phyloP scores from a whole-genome alignment of 2,797 vertebrate species.

The Ispidina lecontei region DNA sequence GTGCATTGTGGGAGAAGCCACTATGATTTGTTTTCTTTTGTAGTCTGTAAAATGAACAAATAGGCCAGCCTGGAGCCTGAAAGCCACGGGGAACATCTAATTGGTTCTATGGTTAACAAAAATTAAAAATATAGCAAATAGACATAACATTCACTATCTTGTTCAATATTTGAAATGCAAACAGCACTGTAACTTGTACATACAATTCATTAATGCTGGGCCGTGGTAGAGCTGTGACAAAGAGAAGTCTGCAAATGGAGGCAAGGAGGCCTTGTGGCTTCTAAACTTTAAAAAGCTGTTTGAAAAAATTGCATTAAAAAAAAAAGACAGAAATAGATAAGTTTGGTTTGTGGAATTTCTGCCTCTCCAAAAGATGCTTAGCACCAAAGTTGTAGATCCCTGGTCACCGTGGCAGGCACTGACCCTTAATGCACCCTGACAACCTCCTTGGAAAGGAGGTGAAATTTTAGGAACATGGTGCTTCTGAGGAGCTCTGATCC shows the following conservation, averaged over 20 bases:
- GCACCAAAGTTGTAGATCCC: rapidly evolving
- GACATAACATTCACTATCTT: background rate
- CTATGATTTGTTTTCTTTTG: background rate
- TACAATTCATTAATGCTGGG: background rate
- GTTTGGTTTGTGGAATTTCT: background rate
- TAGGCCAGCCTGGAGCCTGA: background rate
- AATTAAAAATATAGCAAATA: background rate
- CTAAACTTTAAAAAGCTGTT: background rate
- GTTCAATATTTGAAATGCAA: background rate
- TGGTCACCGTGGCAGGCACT: background rate
- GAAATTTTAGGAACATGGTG: background rate
- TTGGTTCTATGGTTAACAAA: background rate
- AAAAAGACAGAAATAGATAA: background rate
- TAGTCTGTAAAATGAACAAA: background rate
- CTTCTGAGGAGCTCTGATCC: background rate
- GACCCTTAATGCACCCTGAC: background rate
- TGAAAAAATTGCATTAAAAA: background rate
- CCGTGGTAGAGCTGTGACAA: background rate
- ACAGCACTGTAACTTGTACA: background rate
- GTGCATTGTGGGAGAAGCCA: background rate
- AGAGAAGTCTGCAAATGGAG: background rate
- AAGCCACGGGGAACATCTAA: background rate
- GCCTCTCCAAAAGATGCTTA: rapidly evolving
- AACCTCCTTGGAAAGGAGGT: background rate
- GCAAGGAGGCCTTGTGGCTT: background rate